Evolutionary conservation across 53 echinoderm and acorn worm genomes (phyloP).

Genomic region (Echinarachnius parma): DNA sequence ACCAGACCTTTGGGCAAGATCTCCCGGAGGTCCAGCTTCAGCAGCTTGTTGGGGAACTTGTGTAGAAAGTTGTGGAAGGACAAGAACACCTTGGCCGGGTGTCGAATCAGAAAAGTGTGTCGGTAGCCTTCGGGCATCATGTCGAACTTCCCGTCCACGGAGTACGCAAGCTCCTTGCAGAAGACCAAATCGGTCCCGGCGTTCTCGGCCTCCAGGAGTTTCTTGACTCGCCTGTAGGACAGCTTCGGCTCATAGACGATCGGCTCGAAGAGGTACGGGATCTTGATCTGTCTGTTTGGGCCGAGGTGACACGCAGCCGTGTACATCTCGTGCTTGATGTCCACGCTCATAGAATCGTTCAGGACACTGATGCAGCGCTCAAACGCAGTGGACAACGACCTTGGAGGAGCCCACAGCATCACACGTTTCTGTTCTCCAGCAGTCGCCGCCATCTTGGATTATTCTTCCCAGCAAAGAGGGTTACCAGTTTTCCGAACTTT

Average conservation of each 20-base stretch:
- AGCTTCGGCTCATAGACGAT: conserved; percentile 66
- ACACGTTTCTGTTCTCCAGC: conserved; percentile 54
- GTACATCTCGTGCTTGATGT: conserved; percentile 79
- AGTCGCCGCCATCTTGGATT: conserved; percentile 23
- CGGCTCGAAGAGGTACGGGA: conserved; percentile 65
- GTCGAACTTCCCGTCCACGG: conserved; percentile 72
- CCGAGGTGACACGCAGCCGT: conserved; percentile 91
- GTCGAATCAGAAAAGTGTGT: conserved; percentile 91
- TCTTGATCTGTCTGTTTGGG: conserved; percentile 75
- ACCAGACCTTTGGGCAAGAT: conserved; percentile 77
- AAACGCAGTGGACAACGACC: conserved; percentile 92
- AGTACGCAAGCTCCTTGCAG: conserved; percentile 84
- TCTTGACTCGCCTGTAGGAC: conserved; percentile 75
- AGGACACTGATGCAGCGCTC: conserved; percentile 87
- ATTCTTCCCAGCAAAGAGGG: no score
- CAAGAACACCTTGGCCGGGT: conserved; percentile 79
- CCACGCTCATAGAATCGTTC: conserved; percentile 46
- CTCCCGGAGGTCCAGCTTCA: conserved; percentile 54
- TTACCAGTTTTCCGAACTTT: no score
- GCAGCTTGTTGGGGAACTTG: conserved; percentile 57
- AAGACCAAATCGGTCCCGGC: conserved; percentile 65
- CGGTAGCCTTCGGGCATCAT: conserved; percentile 71
- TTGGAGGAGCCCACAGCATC: conserved; percentile 89
- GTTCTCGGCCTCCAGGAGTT: conserved; percentile 61
- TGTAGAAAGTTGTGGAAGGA: conserved; percentile 71